A percentile compares a stretch with the other conserved stretches of the same genome.
phyloP scores from a whole-genome alignment of 2,113 vertebrate species.

The Carassius gibelio region DNA sequence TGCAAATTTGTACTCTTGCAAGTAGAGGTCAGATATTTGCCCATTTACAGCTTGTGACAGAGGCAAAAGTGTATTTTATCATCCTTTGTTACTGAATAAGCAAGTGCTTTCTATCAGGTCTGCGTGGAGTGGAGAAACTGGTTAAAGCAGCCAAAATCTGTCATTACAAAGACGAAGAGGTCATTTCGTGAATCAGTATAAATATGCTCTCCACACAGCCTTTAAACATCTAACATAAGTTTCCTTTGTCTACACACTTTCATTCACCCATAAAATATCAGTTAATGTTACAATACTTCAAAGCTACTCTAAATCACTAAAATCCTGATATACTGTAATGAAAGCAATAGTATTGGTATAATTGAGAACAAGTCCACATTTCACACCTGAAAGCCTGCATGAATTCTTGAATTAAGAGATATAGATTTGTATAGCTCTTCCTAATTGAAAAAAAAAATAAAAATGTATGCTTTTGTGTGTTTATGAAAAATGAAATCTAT shows the following conservation, averaged over 20 bases:
- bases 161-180: conserved; percentile 13
- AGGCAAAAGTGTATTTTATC: neutral
- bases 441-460: neutral
- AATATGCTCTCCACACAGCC: conserved; percentile 27
- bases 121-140: conserved; percentile 4
- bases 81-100: neutral
- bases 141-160: conserved; percentile 32
- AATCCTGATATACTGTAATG: conserved; percentile 13
- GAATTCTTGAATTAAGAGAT: neutral
- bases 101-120: conserved; percentile 40
- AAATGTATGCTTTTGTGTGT: neutral
- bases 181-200: conserved; percentile 22
- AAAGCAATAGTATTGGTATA: conserved; percentile 23
- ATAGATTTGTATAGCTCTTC: conserved; percentile 7
- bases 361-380: conserved; percentile 16
- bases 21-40: neutral
- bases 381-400: neutral
- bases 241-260: conserved; percentile 11
- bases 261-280: conserved; percentile 9
- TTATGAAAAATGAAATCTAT: conserved; percentile 5
- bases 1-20: conserved; percentile 9
- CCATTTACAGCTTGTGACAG: conserved; percentile 6
- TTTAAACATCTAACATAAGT: conserved; percentile 15
- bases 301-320: conserved; percentile 23
- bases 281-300: conserved; percentile 19